Evolutionary conservation across 2,888 invertebrate genomes (phyloP).

Genomic region (Ophion costatus): DNA sequence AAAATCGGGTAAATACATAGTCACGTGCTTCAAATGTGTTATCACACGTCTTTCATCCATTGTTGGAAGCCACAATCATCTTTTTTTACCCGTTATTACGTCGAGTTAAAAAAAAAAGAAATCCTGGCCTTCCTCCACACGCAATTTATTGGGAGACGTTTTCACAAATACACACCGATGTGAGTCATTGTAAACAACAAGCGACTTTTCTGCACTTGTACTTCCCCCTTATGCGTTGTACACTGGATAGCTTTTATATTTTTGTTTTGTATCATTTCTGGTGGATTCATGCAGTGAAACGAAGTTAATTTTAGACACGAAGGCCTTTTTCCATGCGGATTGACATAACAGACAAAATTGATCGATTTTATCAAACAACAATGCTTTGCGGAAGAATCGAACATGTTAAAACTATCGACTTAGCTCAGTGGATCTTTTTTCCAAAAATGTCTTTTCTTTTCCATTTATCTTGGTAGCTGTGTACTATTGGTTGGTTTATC

Average conservation of each 20-base stretch:
- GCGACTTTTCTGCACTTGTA: neutral
- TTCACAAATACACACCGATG: slow-evolving; percentile 14
- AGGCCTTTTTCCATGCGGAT: neutral
- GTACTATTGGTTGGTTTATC: too few species aligned
- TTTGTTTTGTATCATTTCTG: neutral
- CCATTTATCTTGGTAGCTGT: too few species aligned
- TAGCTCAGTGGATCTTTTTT: too few species aligned
- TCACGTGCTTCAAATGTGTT: slow-evolving; percentile 2
- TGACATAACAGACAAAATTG: neutral
- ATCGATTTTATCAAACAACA: too few species aligned
- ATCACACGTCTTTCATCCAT: slow-evolving; percentile 5
- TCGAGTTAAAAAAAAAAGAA: neutral
- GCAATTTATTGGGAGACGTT: slow-evolving; percentile 21
- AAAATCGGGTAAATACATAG: neutral
- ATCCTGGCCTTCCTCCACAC: neutral
- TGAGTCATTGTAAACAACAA: slow-evolving; percentile 1
- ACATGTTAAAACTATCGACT: too few species aligned
- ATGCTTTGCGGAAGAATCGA: too few species aligned
- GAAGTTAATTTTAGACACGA: neutral
- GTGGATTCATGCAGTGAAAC: neutral
- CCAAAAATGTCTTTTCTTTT: too few species aligned
- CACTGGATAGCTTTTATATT: slow-evolving; percentile 5
- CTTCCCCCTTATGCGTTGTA: neutral
- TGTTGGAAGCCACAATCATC: slow-evolving; percentile 15
- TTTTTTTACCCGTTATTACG: neutral